Conservation (phyloP, 1,140 invertebrate species). For the Ladona fulva region DNA sequence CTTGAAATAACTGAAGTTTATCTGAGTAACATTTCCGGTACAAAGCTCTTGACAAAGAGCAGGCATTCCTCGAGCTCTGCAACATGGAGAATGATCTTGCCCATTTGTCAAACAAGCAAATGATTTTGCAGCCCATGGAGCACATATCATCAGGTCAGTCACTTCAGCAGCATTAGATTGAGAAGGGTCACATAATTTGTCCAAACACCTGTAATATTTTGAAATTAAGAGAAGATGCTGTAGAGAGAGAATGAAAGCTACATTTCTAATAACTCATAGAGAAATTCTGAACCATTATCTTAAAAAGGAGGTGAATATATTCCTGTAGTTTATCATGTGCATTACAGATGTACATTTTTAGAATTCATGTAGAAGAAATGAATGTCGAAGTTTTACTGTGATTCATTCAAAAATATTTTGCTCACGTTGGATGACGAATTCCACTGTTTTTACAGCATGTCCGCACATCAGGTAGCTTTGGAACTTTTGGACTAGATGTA, state of each 20-base stretch:
- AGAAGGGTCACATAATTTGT: constrained; percentile 67
- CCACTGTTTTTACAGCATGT: constrained; percentile 60
- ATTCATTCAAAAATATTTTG: constrained; percentile 15
- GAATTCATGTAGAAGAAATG: too few relatives aligned
- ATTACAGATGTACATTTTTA: too few relatives aligned
- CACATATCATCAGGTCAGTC: constrained; percentile 74
- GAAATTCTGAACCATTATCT: too few relatives aligned
- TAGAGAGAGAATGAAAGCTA: too few relatives aligned
- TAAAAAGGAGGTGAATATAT: too few relatives aligned
- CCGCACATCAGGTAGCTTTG: constrained; percentile 58
- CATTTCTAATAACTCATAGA: too few relatives aligned
- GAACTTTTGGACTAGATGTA: constrained; percentile 37
- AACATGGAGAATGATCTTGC: constrained; percentile 72
- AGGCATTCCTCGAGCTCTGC: constrained; percentile 60
- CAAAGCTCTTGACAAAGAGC: constrained; percentile 63
- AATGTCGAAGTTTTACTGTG: constrained; percentile 11
- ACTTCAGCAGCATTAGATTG: constrained; percentile 49
- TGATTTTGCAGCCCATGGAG: constrained; percentile 67
- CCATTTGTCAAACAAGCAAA: constrained; percentile 71
- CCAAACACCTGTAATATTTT: constrained; percentile 46
- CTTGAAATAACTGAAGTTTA: constrained; percentile 51
- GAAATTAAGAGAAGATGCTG: too few relatives aligned
- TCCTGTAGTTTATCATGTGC: too few relatives aligned
- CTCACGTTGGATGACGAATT: constrained; percentile 53
- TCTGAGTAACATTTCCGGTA: constrained; percentile 38